A percentile compares a stretch with the other conserved stretches of the same genome.
Evolutionary conservation across 2,113 vertebrate genomes (phyloP).

Genomic region (Zingel zingel): DNA sequence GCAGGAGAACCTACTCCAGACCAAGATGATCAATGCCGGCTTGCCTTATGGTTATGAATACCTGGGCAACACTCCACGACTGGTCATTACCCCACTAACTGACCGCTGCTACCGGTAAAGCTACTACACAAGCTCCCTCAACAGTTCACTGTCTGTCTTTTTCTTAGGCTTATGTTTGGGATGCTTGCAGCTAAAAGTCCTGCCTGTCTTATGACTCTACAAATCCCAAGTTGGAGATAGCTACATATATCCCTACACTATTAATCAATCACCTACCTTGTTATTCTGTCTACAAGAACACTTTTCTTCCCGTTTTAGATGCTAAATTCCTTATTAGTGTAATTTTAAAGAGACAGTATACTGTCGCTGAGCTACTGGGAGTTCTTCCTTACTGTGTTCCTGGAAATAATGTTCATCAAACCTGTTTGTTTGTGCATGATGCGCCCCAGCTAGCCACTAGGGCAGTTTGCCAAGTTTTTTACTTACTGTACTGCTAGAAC

Average conservation of each 20-base stretch:
- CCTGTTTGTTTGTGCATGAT: neutral
- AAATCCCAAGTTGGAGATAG: neutral
- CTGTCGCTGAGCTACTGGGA: slow-evolving; percentile 9
- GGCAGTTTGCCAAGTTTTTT: neutral
- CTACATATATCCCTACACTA: neutral
- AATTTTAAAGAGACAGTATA: neutral
- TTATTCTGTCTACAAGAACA: neutral
- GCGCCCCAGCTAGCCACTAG: neutral
- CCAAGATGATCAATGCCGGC: slow-evolving; percentile 95
- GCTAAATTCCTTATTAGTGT: neutral
- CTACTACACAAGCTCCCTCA: neutral
- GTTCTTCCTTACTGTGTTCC: neutral
- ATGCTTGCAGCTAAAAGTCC: neutral
- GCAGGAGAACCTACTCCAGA: slow-evolving; percentile 91
- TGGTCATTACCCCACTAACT: slow-evolving; percentile 95
- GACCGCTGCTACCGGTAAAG: slow-evolving; percentile 93
- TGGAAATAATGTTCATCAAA: slow-evolving; percentile 1
- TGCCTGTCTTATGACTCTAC: neutral
- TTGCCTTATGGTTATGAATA: slow-evolving; percentile 95
- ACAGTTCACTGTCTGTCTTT: neutral
- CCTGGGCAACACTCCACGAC: slow-evolving; percentile 91
- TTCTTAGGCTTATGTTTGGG: neutral
- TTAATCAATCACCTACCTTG: neutral
- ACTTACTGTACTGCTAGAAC: neutral
- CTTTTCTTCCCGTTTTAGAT: neutral